Conservation (phyloP, 2,113 vertebrate genomes). For the Ptilorrhoa leucosticta region DNA sequence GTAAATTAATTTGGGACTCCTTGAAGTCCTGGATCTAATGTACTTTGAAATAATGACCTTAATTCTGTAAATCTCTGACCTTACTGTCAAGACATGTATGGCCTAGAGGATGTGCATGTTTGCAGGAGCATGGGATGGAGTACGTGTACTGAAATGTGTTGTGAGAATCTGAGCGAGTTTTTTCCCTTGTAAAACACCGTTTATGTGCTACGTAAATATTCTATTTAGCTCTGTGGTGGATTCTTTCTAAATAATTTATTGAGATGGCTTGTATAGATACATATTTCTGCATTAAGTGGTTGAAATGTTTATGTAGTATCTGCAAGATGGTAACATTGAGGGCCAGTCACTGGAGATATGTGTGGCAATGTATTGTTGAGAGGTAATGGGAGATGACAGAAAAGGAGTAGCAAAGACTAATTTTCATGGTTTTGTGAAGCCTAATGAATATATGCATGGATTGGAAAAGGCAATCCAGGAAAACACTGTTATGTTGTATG, state of each 20-base stretch:
- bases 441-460: neutral
- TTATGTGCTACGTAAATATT: neutral
- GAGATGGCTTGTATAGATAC: neutral
- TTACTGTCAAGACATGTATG: neutral
- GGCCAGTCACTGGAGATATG: neutral
- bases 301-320: neutral
- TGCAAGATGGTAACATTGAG: neutral
- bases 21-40: neutral
- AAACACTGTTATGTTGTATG: neutral
- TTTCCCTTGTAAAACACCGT: neutral
- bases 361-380: neutral
- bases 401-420: neutral
- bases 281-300: neutral
- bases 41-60: neutral
- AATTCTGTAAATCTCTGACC: neutral
- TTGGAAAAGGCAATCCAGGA: neutral
- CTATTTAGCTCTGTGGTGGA: neutral
- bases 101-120: neutral
- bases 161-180: neutral
- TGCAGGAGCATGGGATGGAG: neutral
- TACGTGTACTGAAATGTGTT: neutral
- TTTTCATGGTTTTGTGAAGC: neutral
- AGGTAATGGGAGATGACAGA: neutral
- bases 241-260: neutral
- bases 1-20: neutral